These are phyloP conservation scores for Actenoides lindsayi DNA, from an alignment of 2,113 vertebrate species.

Conservation along the genomic window DNA sequence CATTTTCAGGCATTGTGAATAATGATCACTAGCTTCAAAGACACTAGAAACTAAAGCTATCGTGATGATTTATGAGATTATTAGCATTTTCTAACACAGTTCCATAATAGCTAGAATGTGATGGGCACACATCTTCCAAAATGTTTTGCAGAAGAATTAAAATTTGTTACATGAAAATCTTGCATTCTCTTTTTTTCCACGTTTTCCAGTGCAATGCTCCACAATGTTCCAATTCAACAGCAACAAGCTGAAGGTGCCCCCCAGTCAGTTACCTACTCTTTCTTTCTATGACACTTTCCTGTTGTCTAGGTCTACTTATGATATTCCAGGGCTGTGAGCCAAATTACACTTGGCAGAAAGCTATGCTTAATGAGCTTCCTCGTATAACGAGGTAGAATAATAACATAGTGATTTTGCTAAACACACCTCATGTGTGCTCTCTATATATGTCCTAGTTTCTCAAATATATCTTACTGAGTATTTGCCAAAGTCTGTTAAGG, in stretches of 20 bases:
- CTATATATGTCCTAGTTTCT: background rate
- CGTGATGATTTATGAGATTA: background rate
- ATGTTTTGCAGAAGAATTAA: background rate
- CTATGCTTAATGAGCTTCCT: background rate
- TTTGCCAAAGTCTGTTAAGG: background rate
- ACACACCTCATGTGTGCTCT: background rate
- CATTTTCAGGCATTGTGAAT: background rate
- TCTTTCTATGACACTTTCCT: background rate
- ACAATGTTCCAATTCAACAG: background rate
- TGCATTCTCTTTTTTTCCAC: background rate
- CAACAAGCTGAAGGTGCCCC: background rate
- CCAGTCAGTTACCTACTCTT: background rate
- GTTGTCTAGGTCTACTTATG: background rate
- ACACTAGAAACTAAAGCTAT: background rate
- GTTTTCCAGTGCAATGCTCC: background rate
- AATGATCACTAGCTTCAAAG: background rate
- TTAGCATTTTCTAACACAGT: background rate
- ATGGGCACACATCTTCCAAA: background rate
- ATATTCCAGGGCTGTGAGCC: background rate
- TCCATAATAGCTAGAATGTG: background rate
- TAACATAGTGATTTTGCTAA: background rate
- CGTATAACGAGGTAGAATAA: background rate
- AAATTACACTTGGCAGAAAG: slow-evolving; percentile 9
- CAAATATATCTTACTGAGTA: background rate
- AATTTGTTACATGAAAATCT: background rate